These are phyloP conservation scores for Dermolepida albohirtum DNA, from an alignment of 2,888 invertebrate species.

Conservation along the genomic window DNA sequence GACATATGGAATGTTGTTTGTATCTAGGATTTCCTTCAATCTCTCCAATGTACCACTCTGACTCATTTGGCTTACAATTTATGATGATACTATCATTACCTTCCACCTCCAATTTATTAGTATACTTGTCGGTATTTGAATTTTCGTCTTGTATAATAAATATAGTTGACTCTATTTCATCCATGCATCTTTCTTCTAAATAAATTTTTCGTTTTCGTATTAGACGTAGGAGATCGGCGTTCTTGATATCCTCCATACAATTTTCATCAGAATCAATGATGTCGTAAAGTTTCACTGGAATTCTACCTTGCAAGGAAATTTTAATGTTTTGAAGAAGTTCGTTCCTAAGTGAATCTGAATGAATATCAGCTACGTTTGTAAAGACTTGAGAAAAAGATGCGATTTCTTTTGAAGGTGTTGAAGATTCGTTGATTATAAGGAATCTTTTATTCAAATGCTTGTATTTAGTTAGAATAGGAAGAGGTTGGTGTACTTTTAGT, in stretches of 20 bases:
- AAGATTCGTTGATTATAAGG: not conserved
- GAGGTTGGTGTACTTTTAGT: not conserved
- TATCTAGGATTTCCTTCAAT: not conserved
- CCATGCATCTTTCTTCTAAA: not conserved
- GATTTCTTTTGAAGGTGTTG: no score
- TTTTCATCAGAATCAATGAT: not conserved
- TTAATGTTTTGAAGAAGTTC: not conserved
- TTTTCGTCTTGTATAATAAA: not conserved
- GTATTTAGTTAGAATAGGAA: not conserved
- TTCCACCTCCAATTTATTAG: not conserved
- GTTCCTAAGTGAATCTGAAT: no score
- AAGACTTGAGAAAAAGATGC: no score
- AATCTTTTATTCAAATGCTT: not conserved
- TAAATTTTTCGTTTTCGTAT: slow-evolving; percentile 1
- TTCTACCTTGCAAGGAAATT: slow-evolving; percentile 8
- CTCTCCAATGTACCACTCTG: not conserved
- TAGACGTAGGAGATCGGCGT: not conserved
- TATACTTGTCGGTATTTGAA: not conserved
- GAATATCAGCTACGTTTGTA: not conserved
- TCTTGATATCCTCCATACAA: not conserved
- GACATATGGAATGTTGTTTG: not conserved
- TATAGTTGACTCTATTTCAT: not conserved
- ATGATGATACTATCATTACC: not conserved
- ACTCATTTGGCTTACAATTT: slow-evolving; percentile 6
- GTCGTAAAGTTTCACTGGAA: not conserved